phyloP scores from a whole-genome alignment of 2,797 vertebrate species.

The Premnoplex brunnescens region DNA sequence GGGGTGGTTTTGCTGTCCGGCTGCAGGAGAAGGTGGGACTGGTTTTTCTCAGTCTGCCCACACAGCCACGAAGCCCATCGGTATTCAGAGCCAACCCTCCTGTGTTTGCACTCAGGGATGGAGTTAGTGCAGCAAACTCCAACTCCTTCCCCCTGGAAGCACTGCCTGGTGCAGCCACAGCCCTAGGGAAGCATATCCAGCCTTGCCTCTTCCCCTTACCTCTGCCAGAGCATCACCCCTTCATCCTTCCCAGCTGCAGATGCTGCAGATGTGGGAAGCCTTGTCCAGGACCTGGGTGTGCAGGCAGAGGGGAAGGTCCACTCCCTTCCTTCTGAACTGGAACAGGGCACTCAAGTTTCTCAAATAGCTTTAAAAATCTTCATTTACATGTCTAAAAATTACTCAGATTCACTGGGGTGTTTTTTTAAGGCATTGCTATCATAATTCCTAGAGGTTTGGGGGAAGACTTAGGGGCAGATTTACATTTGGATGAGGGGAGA shows the following conservation, averaged over 20 bases:
- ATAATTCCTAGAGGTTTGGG: background rate
- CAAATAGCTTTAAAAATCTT: background rate
- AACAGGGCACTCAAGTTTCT: background rate
- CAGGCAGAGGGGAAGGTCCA: background rate
- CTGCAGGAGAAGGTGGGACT: background rate
- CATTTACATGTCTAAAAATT: background rate
- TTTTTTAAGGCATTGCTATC: background rate
- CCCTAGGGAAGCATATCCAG: background rate
- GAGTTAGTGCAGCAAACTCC: background rate
- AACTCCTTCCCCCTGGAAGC: background rate
- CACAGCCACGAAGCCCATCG: background rate
- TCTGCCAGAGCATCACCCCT: background rate
- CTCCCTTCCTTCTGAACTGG: background rate
- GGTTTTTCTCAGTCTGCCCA: background rate
- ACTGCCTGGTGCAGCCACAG: background rate
- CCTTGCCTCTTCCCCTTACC: background rate
- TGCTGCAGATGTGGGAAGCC: background rate
- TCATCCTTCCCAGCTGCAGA: background rate
- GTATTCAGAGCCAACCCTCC: background rate
- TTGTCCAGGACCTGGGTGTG: background rate
- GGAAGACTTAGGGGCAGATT: background rate
- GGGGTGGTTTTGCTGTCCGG: background rate
- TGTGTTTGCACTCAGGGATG: background rate
- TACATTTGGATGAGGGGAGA: background rate
- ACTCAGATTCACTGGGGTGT: background rate